Conservation (phyloP, 2,113 vertebrate genomes). For the Lota lota region DNA sequence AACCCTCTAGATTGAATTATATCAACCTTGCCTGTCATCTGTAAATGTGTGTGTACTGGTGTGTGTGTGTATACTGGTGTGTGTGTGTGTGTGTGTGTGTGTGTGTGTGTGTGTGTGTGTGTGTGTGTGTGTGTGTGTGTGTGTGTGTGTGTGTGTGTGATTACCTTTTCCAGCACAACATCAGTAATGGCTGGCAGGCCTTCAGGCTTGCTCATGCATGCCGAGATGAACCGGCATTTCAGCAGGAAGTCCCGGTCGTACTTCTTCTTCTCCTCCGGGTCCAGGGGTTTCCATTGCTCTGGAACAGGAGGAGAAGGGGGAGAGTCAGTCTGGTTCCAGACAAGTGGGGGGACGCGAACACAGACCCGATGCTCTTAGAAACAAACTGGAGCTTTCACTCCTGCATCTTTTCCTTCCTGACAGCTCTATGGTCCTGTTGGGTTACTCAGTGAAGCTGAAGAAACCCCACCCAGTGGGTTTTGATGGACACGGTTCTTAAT, state of each 20-base stretch:
- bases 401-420: no score
- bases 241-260: constrained; percentile 94
- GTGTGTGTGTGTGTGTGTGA: constrained; percentile 56
- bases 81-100: no score
- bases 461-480: neutral
- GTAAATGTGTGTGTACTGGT: no score
- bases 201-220: constrained; percentile 94
- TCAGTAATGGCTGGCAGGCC: constrained; percentile 94
- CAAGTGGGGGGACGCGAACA: no score
- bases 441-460: neutral
- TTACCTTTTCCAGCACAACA: constrained; percentile 95
- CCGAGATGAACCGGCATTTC: constrained; percentile 90
- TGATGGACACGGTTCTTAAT: neutral
- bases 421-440: no score
- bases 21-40: no score
- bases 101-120: no score
- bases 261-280: constrained; percentile 91
- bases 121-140: no score
- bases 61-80: no score
- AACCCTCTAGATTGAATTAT: no score
- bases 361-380: no score
- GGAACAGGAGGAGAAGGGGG: constrained; percentile 54
- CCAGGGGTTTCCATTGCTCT: constrained; percentile 95
- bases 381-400: no score
- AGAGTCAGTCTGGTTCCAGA: neutral